phyloP scores from a whole-genome alignment of 1,140 invertebrate species.

The Bombus terrestris region DNA sequence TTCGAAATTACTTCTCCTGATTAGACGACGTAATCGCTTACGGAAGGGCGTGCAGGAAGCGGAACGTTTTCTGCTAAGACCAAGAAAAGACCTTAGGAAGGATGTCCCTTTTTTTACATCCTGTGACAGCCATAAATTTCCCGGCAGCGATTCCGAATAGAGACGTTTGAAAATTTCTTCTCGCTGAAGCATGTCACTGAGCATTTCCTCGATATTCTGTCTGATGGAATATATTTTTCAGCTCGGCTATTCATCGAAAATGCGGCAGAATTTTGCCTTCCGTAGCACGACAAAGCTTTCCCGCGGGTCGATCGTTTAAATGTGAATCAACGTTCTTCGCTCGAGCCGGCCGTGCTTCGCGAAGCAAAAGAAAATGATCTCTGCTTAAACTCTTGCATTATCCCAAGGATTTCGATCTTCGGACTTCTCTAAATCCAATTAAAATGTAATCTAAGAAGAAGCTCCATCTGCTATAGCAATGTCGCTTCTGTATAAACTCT shows the following conservation, averaged over 20 bases:
- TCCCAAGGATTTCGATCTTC: not conserved
- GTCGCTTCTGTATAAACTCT: not conserved
- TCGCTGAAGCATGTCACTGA: conserved; percentile 9
- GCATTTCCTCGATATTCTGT: conserved; percentile 7
- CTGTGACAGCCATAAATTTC: conserved; percentile 47
- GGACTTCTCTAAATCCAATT: not conserved
- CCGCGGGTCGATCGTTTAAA: not conserved
- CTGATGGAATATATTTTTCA: conserved; percentile 23
- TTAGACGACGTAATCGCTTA: conserved; percentile 45
- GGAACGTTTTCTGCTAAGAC: conserved; percentile 12
- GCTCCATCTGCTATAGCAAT: too few species aligned
- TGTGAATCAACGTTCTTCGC: conserved; percentile 25
- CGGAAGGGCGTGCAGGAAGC: not conserved
- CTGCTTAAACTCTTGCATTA: not conserved
- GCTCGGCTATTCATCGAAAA: conserved; percentile 33
- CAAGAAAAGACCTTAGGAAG: conserved; percentile 11
- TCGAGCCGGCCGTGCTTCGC: not conserved
- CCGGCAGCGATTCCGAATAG: not conserved
- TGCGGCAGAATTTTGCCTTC: conserved; percentile 1
- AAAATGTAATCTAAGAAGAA: not conserved
- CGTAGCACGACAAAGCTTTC: conserved; percentile 1
- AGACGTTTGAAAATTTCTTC: conserved; percentile 50
- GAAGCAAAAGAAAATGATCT: not conserved
- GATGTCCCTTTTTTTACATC: conserved; percentile 13
- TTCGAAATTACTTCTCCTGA: conserved; percentile 45